phyloP scores from a whole-genome alignment of 2,888 invertebrate species.

The Chrysodeixis includens region DNA sequence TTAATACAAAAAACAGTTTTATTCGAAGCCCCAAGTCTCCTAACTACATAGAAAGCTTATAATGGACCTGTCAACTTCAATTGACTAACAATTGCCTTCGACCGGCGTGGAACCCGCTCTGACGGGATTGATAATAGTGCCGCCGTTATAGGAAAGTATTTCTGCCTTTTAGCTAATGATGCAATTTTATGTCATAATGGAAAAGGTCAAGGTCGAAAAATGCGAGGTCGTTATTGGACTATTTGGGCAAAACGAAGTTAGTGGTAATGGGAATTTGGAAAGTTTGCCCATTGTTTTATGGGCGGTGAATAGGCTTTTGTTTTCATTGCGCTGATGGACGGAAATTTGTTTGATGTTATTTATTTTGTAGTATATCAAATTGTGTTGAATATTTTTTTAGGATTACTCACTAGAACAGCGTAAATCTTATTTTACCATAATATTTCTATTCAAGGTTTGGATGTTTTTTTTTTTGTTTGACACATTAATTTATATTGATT shows the following conservation, averaged over 20 bases:
- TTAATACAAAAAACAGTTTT: slow-evolving; percentile 41
- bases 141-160: slow-evolving; percentile 40
- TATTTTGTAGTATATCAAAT: neutral
- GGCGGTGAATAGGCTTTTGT: neutral
- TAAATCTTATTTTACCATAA: too few species aligned
- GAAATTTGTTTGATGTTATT: neutral
- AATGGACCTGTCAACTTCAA: slow-evolving; percentile 64
- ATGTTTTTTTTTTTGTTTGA: too few species aligned
- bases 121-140: slow-evolving; percentile 44
- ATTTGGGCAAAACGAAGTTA: slow-evolving; percentile 1
- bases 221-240: slow-evolving; percentile 2
- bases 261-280: neutral
- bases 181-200: slow-evolving; percentile 38
- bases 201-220: slow-evolving; percentile 25
- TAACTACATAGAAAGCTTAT: slow-evolving; percentile 54
- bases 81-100: slow-evolving; percentile 56
- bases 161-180: slow-evolving; percentile 51
- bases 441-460: too few species aligned
- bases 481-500: too few species aligned
- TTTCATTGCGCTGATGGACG: neutral
- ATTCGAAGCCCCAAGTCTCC: slow-evolving; percentile 35
- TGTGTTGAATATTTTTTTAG: too few species aligned
- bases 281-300: slow-evolving; percentile 1
- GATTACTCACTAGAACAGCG: too few species aligned
- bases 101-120: slow-evolving; percentile 34